Percentiles rank a stretch among this genome's conserved stretches.
phyloP scores from a whole-genome alignment of 2,888 invertebrate genomes.

The Drosophila koepferae region DNA sequence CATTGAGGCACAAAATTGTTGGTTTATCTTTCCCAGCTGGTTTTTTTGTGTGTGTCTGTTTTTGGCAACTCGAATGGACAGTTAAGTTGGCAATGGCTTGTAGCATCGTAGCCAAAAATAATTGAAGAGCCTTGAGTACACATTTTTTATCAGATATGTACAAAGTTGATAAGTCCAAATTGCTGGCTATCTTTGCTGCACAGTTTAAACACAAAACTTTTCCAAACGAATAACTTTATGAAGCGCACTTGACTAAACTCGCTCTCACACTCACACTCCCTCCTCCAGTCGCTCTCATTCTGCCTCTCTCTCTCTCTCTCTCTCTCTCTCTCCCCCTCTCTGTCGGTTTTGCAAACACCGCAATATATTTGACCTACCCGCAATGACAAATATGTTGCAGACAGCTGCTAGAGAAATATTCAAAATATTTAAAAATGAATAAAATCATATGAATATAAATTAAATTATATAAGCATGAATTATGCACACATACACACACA shows the following conservation, averaged over 20 bases:
- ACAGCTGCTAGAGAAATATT: constrained; percentile 1
- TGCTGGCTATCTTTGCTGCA: constrained; percentile 6
- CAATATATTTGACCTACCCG: constrained; percentile 70
- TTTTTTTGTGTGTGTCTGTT: not conserved
- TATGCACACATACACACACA: constrained; percentile 30
- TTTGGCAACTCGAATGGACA: not conserved
- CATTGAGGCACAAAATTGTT: not conserved
- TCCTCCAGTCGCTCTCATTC: too few species aligned
- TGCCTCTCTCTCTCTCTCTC: too few species aligned
- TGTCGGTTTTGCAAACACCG: not conserved
- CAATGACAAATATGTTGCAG: constrained; percentile 72
- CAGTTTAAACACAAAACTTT: constrained; percentile 13
- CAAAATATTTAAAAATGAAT: constrained; percentile 9
- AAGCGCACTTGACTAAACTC: constrained; percentile 23
- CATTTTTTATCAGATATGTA: constrained; percentile 12
- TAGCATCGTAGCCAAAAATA: not conserved
- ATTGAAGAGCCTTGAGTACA: constrained; percentile 3
- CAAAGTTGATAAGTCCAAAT: constrained; percentile 11
- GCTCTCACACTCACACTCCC: too few species aligned
- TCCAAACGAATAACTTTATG: constrained; percentile 9
- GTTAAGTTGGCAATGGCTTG: not conserved
- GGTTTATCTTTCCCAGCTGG: not conserved
- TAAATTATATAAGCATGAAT: constrained; percentile 68
- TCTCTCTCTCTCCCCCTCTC: too few species aligned
- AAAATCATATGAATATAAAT: constrained; percentile 60